A percentile compares a stretch with the other conserved stretches of the same genome.
Conservation (phyloP, 2,888 invertebrate genomes). For the Drosophila sordidula region DNA sequence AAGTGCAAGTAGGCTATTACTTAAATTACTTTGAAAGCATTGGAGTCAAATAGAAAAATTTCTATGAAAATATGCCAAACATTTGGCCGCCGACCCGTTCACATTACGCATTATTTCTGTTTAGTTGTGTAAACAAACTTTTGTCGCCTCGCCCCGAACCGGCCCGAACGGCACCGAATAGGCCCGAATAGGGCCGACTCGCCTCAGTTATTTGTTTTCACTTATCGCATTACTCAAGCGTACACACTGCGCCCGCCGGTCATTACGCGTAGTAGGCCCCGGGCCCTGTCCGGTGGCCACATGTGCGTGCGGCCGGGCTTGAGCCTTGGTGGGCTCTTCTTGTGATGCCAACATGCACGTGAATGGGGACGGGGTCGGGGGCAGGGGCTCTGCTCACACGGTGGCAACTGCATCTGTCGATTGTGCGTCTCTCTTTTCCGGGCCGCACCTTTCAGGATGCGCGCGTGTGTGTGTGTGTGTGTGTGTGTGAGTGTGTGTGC, state of each 20-base stretch:
- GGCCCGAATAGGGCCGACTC: slow-evolving; percentile 18
- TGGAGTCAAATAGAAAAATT: slow-evolving; percentile 38
- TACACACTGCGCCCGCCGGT: slow-evolving; percentile 26
- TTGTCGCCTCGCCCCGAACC: slow-evolving; percentile 48
- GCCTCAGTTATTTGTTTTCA: slow-evolving; percentile 73
- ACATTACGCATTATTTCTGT: slow-evolving; percentile 62
- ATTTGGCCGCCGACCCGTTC: slow-evolving; percentile 28
- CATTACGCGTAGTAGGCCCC: slow-evolving; percentile 46
- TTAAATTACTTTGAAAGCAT: slow-evolving; percentile 16
- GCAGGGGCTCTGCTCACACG: slow-evolving; percentile 4
- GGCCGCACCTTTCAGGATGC: slow-evolving; percentile 14
- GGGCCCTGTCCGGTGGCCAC: slow-evolving; percentile 10
- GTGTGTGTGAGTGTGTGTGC: slow-evolving; percentile 9
- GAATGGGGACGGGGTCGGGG: slow-evolving; percentile 14
- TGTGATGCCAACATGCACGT: slow-evolving; percentile 14
- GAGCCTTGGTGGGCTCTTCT: slow-evolving; percentile 43
- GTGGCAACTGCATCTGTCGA: slow-evolving; percentile 67
- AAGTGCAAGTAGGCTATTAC: slow-evolving; percentile 9
- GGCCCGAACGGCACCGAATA: no score
- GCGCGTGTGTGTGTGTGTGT: slow-evolving; percentile 9
- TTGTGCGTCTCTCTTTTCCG: slow-evolving; percentile 31
- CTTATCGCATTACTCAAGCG: slow-evolving; percentile 67
- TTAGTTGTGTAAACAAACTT: slow-evolving; percentile 71
- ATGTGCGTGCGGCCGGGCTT: slow-evolving; percentile 31
- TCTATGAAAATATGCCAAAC: slow-evolving; percentile 52